Base-by-base conservation (phyloP, 1,140 invertebrate genomes). In the Tachypleus tridentatus region DNA sequence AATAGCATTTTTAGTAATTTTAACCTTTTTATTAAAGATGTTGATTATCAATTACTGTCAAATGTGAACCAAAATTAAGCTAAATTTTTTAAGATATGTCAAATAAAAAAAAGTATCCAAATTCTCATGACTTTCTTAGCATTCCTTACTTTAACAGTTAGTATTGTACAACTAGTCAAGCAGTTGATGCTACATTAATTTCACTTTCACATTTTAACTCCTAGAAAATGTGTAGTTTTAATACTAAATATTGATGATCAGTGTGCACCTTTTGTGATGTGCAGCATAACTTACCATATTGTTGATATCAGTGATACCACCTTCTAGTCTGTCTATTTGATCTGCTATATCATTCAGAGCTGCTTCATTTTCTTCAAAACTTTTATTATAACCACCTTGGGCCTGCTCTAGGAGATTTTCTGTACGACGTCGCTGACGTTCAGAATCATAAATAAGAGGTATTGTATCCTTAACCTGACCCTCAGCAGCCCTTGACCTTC, bases 221-320 rank as follows among this genome's bases (percentile, higher is more conserved):
- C 47, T 57, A 49, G 50, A 48, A 60, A 10, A 47, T 47, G 3
- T 3, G 9, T 11, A 3, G 52, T 53, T 53, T 49, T 11, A 62
- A 10, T 62, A 54, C 54, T 57, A 9, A 49, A 52, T 60, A 29
- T 29, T 10, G 4, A 63, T 51, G 51, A 29, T 29, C 29, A 29
- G 29, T 29, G 29, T 29, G 29, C 29, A 29, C 29, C 29, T 29
- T 29, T 29, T 29, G 29, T 29, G 29, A 29, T 29, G 29, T 29
- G 29, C 29, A 29, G 29, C 2, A 29, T 49, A n/a, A 65, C 72
- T 68, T 73, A 83, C 82, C 73, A 81, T 76, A 54, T 87, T 80
- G 79, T 97, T 98, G 49, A 98, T 79, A 66, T 85, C 84, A 0
- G 93, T 91, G 71, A 98, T 86, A 62, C 84, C 78, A 0, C 79